Conservation (phyloP, 2,888 invertebrate species). For the Strigamia maritima region DNA sequence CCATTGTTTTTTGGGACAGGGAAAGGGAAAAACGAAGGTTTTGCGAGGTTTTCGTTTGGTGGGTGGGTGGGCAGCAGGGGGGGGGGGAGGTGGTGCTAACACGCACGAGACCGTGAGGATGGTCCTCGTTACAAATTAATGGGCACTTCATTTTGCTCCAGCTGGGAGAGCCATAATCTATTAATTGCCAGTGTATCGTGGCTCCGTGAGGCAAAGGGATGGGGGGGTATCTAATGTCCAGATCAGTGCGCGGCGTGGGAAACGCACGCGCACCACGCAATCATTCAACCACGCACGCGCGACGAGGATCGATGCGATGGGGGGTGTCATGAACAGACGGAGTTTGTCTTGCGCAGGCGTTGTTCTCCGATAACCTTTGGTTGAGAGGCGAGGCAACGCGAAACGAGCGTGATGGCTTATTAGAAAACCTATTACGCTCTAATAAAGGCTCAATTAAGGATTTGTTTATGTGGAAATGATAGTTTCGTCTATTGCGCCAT, state of each 20-base stretch:
- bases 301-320: not conserved
- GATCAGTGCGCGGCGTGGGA: conserved; percentile 15
- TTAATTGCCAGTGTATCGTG: conserved; percentile 15
- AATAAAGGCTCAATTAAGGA: conserved; percentile 10
- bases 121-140: conserved; percentile 15
- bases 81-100: not conserved
- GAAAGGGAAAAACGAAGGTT: too few species aligned
- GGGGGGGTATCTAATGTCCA: conserved; percentile 2
- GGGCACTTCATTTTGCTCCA: conserved; percentile 15
- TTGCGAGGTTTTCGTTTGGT: too few species aligned
- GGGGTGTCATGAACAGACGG: conserved; percentile 12
- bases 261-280: conserved; percentile 15
- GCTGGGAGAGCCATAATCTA: conserved; percentile 15
- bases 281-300: conserved; percentile 15
- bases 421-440: not conserved
- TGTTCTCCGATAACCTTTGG: not conserved
- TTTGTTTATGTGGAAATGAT: conserved; percentile 15
- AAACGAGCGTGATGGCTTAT: conserved; percentile 1
- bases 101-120: conserved; percentile 5
- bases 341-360: conserved; percentile 10
- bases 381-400: not conserved
- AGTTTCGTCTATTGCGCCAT: not conserved
- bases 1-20: not conserved
- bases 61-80: not conserved
- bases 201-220: not conserved